Percentiles rank a stretch among this genome's conserved stretches.
Evolutionary conservation across 2,113 vertebrate species (phyloP).

Genomic region (Oncorhynchus mykiss): DNA sequence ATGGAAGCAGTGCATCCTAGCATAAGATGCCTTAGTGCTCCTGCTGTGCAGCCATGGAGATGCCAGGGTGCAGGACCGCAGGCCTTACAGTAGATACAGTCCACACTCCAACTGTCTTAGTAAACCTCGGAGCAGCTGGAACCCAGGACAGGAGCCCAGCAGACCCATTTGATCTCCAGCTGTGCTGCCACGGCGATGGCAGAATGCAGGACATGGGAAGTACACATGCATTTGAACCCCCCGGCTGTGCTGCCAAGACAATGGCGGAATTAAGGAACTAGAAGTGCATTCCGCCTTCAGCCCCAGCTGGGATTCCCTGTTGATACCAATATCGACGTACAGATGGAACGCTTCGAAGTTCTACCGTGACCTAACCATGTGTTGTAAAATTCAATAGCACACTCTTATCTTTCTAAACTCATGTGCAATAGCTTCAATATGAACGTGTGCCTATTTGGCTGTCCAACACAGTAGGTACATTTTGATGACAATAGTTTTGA

Average conservation of each 20-base stretch:
- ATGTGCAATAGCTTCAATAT: not conserved
- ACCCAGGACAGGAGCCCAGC: conserved; percentile 32
- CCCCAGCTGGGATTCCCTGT: conserved; percentile 3
- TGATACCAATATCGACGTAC: not conserved
- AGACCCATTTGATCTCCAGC: conserved; percentile 35
- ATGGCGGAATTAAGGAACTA: conserved; percentile 11
- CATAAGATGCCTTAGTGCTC: conserved; percentile 55
- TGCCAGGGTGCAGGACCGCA: conserved; percentile 46
- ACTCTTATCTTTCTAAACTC: not conserved
- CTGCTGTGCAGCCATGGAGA: conserved; percentile 57
- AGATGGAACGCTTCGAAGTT: not conserved
- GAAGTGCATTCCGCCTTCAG: not conserved
- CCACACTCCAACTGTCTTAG: conserved; percentile 62
- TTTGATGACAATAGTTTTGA: too few relatives aligned
- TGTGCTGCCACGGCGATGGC: conserved; percentile 36
- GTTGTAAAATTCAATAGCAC: not conserved
- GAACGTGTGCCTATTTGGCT: not conserved
- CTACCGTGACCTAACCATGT: not conserved
- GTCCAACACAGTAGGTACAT: not conserved
- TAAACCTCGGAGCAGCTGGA: conserved; percentile 55
- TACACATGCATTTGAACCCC: conserved; percentile 21
- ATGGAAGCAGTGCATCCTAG: conserved; percentile 57
- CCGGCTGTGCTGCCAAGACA: conserved; percentile 31
- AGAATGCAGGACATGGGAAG: conserved; percentile 10
- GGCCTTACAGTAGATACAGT: conserved; percentile 38